These are phyloP conservation scores for Melitaea cinxia DNA, from an alignment of 1,140 invertebrate species.

Conservation along the genomic window DNA sequence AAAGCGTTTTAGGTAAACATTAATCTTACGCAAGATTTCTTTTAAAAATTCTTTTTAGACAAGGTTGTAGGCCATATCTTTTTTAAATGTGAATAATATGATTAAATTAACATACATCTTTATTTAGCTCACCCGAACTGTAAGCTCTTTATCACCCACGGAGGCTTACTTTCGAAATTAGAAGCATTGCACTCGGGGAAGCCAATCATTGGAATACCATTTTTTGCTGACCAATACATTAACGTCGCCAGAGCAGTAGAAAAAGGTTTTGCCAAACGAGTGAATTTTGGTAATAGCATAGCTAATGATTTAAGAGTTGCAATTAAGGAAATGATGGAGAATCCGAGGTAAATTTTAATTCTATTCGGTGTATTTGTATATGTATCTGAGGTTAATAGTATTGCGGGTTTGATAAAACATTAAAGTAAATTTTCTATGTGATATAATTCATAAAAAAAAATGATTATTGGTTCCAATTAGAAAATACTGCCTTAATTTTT, in stretches of 20 bases:
- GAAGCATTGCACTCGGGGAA: slow-evolving; percentile 86
- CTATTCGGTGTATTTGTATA: too few relatives aligned
- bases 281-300: slow-evolving; percentile 31
- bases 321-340: slow-evolving; percentile 46
- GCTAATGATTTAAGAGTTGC: slow-evolving; percentile 39
- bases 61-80: too few relatives aligned
- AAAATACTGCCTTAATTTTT: slow-evolving; percentile 17
- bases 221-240: slow-evolving; percentile 84
- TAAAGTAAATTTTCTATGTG: too few relatives aligned
- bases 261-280: slow-evolving; percentile 47
- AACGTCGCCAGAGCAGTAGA: slow-evolving; percentile 64
- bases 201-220: slow-evolving; percentile 85
- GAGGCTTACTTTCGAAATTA: slow-evolving; percentile 85
- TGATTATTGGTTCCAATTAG: too few relatives aligned
- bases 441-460: too few relatives aligned
- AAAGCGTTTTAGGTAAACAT: slow-evolving; percentile 79
- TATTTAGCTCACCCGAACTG: slow-evolving; percentile 85
- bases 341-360: slow-evolving; percentile 43
- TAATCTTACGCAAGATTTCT: neutral
- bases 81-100: too few relatives aligned
- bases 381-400: too few relatives aligned
- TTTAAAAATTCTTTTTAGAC: too few relatives aligned
- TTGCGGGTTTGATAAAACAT: too few relatives aligned
- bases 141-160: slow-evolving; percentile 86
- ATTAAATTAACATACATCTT: neutral